phyloP scores from a whole-genome alignment of 2,888 invertebrate genomes.

The Arge pagana region DNA sequence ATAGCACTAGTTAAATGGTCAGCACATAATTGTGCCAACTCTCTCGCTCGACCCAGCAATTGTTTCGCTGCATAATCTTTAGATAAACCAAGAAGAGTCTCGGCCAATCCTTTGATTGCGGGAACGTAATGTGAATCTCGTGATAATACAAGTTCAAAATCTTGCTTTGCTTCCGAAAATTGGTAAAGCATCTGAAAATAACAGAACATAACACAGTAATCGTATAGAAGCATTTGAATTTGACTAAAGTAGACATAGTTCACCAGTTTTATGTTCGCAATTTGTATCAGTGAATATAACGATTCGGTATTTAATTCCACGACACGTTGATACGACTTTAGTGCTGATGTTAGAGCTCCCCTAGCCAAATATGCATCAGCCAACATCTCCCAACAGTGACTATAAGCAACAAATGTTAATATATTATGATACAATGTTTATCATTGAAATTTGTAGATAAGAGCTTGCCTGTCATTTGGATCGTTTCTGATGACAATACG shows the following conservation, averaged over 20 bases:
- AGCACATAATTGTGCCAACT: slow-evolving; percentile 73
- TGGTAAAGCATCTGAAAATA: slow-evolving; percentile 64
- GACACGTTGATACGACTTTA: slow-evolving; percentile 83
- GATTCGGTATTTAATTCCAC: slow-evolving; percentile 68
- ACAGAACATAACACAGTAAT: slow-evolving; percentile 30
- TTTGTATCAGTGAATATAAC: slow-evolving; percentile 75
- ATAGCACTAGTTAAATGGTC: slow-evolving; percentile 66
- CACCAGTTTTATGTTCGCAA: slow-evolving; percentile 74
- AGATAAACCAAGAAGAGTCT: slow-evolving; percentile 77
- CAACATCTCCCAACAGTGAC: slow-evolving; percentile 81
- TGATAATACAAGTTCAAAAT: slow-evolving; percentile 67
- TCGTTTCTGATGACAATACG: slow-evolving; percentile 73
- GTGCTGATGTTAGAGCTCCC: slow-evolving; percentile 88
- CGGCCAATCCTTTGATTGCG: slow-evolving; percentile 80
- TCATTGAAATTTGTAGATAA: background rate
- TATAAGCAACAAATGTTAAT: slow-evolving; percentile 39
- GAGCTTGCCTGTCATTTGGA: slow-evolving; percentile 66
- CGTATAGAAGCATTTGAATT: slow-evolving; percentile 40
- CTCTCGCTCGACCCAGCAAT: slow-evolving; percentile 73
- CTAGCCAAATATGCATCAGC: slow-evolving; percentile 89
- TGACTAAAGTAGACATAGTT: slow-evolving; percentile 27
- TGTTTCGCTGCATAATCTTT: slow-evolving; percentile 69
- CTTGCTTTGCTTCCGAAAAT: slow-evolving; percentile 73
- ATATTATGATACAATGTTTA: too few species aligned
- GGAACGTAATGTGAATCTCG: slow-evolving; percentile 67